Percentiles rank a stretch among this genome's conserved stretches.
Conservation (phyloP, 2,888 invertebrate species). For the Drosophila birchii region DNA sequence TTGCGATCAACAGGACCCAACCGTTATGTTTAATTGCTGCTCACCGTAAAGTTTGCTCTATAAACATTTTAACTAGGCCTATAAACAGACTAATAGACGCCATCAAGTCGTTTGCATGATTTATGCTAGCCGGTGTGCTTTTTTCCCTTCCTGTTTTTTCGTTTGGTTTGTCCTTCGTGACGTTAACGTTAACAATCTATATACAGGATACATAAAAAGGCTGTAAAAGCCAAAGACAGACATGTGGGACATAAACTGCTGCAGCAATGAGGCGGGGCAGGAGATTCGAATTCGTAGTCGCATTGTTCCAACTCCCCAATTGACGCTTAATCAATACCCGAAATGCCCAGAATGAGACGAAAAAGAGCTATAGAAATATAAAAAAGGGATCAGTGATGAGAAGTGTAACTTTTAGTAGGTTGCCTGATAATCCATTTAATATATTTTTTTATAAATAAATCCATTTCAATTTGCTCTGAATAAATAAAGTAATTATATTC, state of each 20-base stretch:
- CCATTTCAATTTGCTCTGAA: not conserved
- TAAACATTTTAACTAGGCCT: conserved; percentile 73
- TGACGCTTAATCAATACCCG: conserved; percentile 73
- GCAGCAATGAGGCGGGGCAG: conserved; percentile 65
- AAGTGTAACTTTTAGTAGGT: not conserved
- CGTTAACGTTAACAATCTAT: conserved; percentile 50
- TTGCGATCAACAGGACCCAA: conserved; percentile 48
- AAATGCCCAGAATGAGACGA: conserved; percentile 64
- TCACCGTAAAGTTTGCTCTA: conserved; percentile 63
- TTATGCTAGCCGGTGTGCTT: conserved; percentile 45
- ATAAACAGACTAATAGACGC: conserved; percentile 70
- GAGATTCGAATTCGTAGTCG: conserved; percentile 8
- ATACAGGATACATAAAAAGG: conserved; percentile 58
- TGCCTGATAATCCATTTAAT: too few species aligned
- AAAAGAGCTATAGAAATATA: conserved; percentile 30
- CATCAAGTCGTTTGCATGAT: conserved; percentile 72
- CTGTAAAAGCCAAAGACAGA: conserved; percentile 50
- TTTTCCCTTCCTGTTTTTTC: not conserved
- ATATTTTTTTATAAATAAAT: not conserved
- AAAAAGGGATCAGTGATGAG: not conserved
- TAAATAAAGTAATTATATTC: not conserved
- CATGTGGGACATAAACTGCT: conserved; percentile 58
- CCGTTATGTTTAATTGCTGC: conserved; percentile 66
- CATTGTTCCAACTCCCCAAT: conserved; percentile 42
- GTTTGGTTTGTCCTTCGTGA: conserved; percentile 21